Conservation (phyloP, 64 coral and sea anemone genomes). For the Acropora yongei region DNA sequence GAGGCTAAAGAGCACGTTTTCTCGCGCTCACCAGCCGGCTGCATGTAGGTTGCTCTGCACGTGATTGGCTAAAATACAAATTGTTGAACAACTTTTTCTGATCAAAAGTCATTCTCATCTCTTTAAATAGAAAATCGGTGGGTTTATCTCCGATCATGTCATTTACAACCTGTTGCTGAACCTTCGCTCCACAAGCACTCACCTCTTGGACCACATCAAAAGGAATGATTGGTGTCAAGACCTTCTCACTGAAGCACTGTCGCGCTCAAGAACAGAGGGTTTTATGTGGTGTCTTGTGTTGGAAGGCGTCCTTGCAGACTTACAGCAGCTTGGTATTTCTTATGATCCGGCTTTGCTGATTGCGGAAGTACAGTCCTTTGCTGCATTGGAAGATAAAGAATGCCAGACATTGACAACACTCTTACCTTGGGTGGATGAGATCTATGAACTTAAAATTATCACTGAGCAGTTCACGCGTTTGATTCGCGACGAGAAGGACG, state of each 20-base stretch:
- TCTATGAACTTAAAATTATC: constrained; percentile 80
- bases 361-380: constrained; percentile 38
- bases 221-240: not conserved
- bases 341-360: constrained; percentile 46
- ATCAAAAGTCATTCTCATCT: not conserved
- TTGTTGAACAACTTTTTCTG: not conserved
- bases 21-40: too few species aligned
- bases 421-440: constrained; percentile 29
- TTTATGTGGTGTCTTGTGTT: constrained; percentile 76
- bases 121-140: not conserved
- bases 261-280: constrained; percentile 47
- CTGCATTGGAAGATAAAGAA: constrained; percentile 27
- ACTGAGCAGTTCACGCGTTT: constrained; percentile 57
- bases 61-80: too few species aligned
- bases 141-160: not conserved
- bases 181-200: not conserved
- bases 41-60: too few species aligned
- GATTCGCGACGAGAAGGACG: constrained; percentile 28
- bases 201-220: constrained; percentile 42
- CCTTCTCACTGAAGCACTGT: constrained; percentile 52
- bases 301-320: constrained; percentile 26
- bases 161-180: constrained; percentile 32
- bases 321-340: not conserved
- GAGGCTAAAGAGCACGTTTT: too few species aligned
- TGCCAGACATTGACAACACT: constrained; percentile 65